Percentiles rank a stretch among this genome's conserved stretches.
Evolutionary conservation across 2,113 vertebrate genomes (phyloP).

Genomic region (Chlorodrepanis virens): DNA sequence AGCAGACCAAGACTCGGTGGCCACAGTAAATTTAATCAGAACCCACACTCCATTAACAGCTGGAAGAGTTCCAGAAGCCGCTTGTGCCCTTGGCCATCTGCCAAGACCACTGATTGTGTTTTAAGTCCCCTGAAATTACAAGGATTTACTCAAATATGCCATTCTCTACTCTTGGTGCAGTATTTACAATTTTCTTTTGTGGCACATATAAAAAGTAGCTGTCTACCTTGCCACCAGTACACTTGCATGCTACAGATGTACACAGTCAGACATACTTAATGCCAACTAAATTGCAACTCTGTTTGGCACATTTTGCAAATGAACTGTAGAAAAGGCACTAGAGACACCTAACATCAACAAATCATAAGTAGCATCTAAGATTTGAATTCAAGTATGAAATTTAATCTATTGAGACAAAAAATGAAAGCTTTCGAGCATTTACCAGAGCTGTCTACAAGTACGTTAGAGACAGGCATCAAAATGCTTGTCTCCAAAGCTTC

Average conservation of each 20-base stretch:
- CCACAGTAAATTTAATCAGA: slow-evolving; percentile 49
- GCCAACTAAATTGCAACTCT: background rate
- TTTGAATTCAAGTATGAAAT: background rate
- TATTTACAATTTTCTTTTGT: background rate
- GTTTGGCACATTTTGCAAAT: background rate
- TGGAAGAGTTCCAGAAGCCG: slow-evolving; percentile 38
- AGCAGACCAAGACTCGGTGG: background rate
- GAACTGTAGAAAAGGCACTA: background rate
- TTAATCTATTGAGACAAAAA: background rate
- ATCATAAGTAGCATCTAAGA: background rate
- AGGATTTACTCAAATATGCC: background rate
- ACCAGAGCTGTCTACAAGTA: background rate
- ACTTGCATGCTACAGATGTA: background rate
- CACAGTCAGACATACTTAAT: background rate
- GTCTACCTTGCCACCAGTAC: background rate
- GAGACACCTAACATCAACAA: background rate
- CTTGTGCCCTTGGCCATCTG: slow-evolving; percentile 10
- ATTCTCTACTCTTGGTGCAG: background rate
- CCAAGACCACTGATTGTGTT: slow-evolving; percentile 20
- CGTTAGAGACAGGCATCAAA: background rate
- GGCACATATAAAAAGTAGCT: background rate
- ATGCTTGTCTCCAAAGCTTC: background rate
- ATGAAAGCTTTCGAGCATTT: background rate
- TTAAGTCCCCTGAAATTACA: slow-evolving; percentile 49
- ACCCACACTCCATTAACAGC: slow-evolving; percentile 42